Base-by-base conservation (phyloP, 2,888 invertebrate species). In the Drosophila cognata region DNA sequence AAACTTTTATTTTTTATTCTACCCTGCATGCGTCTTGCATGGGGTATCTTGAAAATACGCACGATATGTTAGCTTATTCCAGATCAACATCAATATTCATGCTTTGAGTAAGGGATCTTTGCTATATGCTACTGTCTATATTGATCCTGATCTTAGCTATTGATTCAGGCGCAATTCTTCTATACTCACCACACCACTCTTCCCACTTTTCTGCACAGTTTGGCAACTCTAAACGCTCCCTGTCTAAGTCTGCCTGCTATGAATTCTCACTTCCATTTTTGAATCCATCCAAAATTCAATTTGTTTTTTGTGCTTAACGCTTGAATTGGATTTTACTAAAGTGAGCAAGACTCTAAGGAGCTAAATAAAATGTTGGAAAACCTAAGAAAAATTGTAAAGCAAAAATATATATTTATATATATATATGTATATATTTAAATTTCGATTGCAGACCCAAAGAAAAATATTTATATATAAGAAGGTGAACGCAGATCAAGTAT, bases 1-100 rank as follows among this genome's bases (percentile, higher is more conserved):
- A 8, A 50, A 46, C 29, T 60, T 66, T 65, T 57, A 29, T 25
- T 35, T 36, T 33, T 36, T 16, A 38, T 29, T 50, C 55, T 50
- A 60, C 55, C 53, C 70, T 60, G 25, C 35, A 29, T 16, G 43
- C 13, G 21, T 0, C 7, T 1, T 21, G 21, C 5, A 13, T 13
- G 16, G 8, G 16, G 33, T 25, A 21, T 53, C 8, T 5, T n/a
- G 7, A 8, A 2, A 8, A 25, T 2, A 21, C 43, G 11, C 11
- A 11, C n/a, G n/a, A 21, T 5, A 10, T 0, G 4, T 5, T 5
- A 11, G 5, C 43, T 11, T 21, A n/a, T 43, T 43, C 10, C 10
- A 41, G 2, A 41, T n/a, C 41, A n/a, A 16, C 16, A 36, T 16
- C 16, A 36, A 36, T 36, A 16, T 16, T 36, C 6, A 36, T 11